Evolutionary conservation across 1,140 invertebrate species (phyloP), one percentile per base, ranked within the genome.

Genomic region (Galendromus occidentalis): DNA sequence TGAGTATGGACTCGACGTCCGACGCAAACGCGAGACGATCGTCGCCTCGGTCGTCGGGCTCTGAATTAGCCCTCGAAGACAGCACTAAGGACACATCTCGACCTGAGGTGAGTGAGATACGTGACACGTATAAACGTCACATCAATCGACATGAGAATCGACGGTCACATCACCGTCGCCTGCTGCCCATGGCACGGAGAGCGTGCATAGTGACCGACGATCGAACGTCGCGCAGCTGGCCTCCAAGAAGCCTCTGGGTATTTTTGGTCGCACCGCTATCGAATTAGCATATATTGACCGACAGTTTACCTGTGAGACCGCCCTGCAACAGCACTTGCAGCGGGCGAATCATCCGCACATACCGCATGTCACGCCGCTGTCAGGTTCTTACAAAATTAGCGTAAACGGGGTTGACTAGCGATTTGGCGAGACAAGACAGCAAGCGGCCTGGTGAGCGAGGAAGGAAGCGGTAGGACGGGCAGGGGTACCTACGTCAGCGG

Each of bases 31-130:
- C 51, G 25, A 59, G 9, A 59, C 51, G 51, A 17, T 33, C 25
- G 20, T 59, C 51, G 51, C 51, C 51, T 25, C 51, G 51, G 33
- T 5, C 51, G 14, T 59, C 51, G 51, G 51, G 25, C 14, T 29
- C 51, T 22, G 51, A 59, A 59, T 59, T 59, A 59, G 51, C 51
- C 51, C 51, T 59, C 51, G 51, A 59, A 59, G 51, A 59, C 22
- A 17, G 51, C 51, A 59, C 14, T 17, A 59, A 59, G 51, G 51
- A 59, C 51, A 59, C 18, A 47, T 47, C 18, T 20, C 45, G 18
- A 47, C 45, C 28, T 22, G 45, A 47, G 18, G 18, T 47, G 45
- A 47, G 18, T 20, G 45, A 28, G 18, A 4, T 28, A 28, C 18
- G 45, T 47, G 25, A 28, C 45, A 7, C 45, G 45, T 20, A 22